Base-by-base conservation (phyloP, 2,113 vertebrate species). In the Boulengeromyrus knoepffleri region DNA sequence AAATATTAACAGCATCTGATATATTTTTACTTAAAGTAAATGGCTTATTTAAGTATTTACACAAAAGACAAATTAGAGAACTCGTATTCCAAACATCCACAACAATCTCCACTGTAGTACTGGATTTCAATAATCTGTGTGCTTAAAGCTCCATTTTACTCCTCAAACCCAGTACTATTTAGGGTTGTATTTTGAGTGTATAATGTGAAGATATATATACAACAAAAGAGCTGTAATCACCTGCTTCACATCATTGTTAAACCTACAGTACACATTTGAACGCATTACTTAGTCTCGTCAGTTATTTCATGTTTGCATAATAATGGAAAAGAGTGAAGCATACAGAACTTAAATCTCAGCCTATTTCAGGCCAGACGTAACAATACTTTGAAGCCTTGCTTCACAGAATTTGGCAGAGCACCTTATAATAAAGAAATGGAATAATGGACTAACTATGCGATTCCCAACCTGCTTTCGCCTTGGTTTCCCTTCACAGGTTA, bases 401-500 rank as follows among this genome's bases (percentile, higher is more conserved):
- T 50, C 31, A 74, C 8, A 90, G n/a, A 70, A 24, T 17, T 36
- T 87, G n/a, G 15, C 42, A 87, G 62, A 74, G 47, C 27, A 42
- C 0, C 19, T 86, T 90, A 90, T 21, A 62, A 36, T 27, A 49
- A 53, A 62, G 47, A 45, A 52, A 31, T 56, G 66, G 12, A 88
- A 90, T 27, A 36, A 36, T 66, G 9, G 39, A 42, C 45, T 52
- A 70, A 87, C 70, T 50, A 12, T 86, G 80, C 13, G 31, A 88
- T 62, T 80, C 52, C 52, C 49, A 89, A 87, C 36, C 39, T 49
- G 8, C 62, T 85, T 50, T 50, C 66, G 70, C 84, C 46, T 45
- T 89, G 7, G 21, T 90, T 88, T 91, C 50, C 47, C 31, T 36
- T 88, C 50, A 87, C 89, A 27, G 52, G 3, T 87, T 45, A 17